Conservation (phyloP, 1,140 invertebrate species). For the Drosophila rufa region DNA sequence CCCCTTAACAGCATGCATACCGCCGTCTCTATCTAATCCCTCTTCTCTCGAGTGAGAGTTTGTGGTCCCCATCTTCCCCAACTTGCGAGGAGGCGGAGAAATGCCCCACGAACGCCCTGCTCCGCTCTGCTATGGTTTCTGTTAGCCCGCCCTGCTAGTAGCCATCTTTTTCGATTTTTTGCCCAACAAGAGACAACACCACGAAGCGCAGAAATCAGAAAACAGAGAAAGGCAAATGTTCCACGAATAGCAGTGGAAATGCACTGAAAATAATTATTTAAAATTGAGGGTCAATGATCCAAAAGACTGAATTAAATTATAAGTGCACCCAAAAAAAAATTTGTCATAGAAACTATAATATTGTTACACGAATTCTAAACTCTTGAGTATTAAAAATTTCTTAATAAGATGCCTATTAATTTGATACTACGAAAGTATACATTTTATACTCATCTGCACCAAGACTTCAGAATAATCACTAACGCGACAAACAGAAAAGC, state of each 20-base stretch:
- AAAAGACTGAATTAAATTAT: not conserved
- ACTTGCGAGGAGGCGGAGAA: constrained; percentile 14
- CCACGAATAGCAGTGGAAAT: not conserved
- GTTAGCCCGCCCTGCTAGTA: constrained; percentile 82
- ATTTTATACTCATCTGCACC: too few relatives aligned
- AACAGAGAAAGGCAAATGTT: not conserved
- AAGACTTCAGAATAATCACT: too few relatives aligned
- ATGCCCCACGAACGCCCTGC: constrained; percentile 27
- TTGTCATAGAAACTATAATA: too few relatives aligned
- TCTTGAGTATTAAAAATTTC: too few relatives aligned
- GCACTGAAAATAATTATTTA: constrained; percentile 13
- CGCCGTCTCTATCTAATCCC: constrained; percentile 34
- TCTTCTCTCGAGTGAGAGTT: constrained; percentile 8
- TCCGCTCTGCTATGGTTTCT: constrained; percentile 68
- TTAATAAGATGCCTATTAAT: too few relatives aligned
- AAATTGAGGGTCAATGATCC: not conserved
- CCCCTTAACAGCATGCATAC: constrained; percentile 40
- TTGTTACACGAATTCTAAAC: too few relatives aligned
- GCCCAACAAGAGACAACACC: constrained; percentile 44
- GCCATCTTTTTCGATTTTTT: constrained; percentile 84
- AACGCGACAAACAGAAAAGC: too few relatives aligned
- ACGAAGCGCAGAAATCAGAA: constrained; percentile 39
- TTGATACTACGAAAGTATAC: too few relatives aligned
- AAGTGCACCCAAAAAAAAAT: too few relatives aligned
- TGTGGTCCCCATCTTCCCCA: constrained; percentile 37